These are phyloP conservation scores for human DNA, from an alignment of 2,113 vertebrate genomes.

Conservation along the genomic window GRCh38 chr3:173001-173500, in stretches of 20 bases:
- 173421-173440: too few relatives aligned
- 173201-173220: not conserved
- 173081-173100: not conserved
- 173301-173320: not conserved
- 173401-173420: too few relatives aligned
- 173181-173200: not conserved
- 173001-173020: not conserved
- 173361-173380: too few relatives aligned
- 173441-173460: too few relatives aligned
- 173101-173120: not conserved
- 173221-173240: not conserved
- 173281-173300: conserved; percentile 21
- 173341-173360: too few relatives aligned
- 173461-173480: too few relatives aligned
- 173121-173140: not conserved
- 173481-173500: too few relatives aligned
- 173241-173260: not conserved
- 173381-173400: too few relatives aligned
- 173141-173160: not conserved
- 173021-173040: not conserved
- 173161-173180: not conserved
- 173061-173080: too few relatives aligned
- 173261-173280: not conserved
- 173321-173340: too few relatives aligned
- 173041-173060: not conserved